Evolutionary conservation across 1,140 invertebrate genomes (phyloP), one percentile per base, ranked within the genome.

Genomic region (Drosophila rufa): DNA sequence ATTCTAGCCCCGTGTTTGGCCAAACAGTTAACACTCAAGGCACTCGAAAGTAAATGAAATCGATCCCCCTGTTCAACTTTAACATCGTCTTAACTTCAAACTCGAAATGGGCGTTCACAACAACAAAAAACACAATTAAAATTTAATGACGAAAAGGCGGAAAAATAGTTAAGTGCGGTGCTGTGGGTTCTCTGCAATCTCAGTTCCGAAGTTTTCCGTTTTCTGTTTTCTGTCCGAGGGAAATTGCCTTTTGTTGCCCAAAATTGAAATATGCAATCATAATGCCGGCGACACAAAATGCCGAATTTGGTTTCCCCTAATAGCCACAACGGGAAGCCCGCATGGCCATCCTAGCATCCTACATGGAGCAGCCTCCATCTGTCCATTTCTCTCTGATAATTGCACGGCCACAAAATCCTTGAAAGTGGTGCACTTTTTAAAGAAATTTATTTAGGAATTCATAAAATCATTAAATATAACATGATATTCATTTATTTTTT

Each of bases 71-170:
- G 55, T 38, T 73, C 55, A 73, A 40, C 70, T 51, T 51, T 17
- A 51, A 19, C 69, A 73, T 69, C 50, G 42, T 42, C 42, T 62
- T 58, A 67, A 25, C 47, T 55, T 40, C 38, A 59, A 56, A 75
- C 59, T 40, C n/a, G 58, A 62, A 78, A 67, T 60, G 67, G 83
- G 83, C 83, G 62, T 74, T 58, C 71, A 22, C 19, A n/a, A 36
- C 53, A 40, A 62, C 46, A 68, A 46, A 80, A 89, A 87, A 78
- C 76, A 90, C 85, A 90, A 90, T 90, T 90, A 85, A 90, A 90
- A 90, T 90, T 85, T 90, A 91, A 90, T 90, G 85, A 82, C 85
- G 75, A 89, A 89, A 90, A 89, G 85, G 85, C 85, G 85, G 85
- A 90, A 85, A 79, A 81, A 89, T 78, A 68, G 59, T 78, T 78